These are phyloP conservation scores for Cyrtorhinus lividipennis DNA, from an alignment of 1,140 invertebrate genomes.

Conservation along the genomic window DNA sequence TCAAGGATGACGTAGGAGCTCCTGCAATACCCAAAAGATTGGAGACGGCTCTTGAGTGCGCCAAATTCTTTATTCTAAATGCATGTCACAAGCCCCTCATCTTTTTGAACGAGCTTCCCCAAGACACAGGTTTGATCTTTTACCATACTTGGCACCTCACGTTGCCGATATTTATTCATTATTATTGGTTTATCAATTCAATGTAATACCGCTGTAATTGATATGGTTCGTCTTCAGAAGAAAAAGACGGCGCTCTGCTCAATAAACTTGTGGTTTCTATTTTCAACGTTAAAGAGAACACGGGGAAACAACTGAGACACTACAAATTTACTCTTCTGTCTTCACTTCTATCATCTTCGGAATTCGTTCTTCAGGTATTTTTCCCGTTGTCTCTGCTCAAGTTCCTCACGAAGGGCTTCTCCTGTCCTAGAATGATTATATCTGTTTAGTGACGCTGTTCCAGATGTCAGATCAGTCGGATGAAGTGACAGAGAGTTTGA, in stretches of 20 bases:
- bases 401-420: too few species aligned
- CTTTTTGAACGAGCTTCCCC: slow-evolving; percentile 48
- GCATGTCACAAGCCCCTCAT: slow-evolving; percentile 48
- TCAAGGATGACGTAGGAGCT: background rate
- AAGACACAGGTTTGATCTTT: slow-evolving; percentile 46
- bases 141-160: too few species aligned
- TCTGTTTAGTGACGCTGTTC: too few species aligned
- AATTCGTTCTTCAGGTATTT: slow-evolving; percentile 52
- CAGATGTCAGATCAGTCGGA: slow-evolving; percentile 33
- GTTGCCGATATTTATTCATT: too few species aligned
- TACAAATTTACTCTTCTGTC: slow-evolving; percentile 63
- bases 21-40: slow-evolving; percentile 35
- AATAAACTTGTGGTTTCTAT: slow-evolving; percentile 29
- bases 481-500: slow-evolving; percentile 34
- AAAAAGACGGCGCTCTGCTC: too few species aligned
- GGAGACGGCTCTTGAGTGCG: slow-evolving; percentile 49
- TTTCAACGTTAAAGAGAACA: slow-evolving; percentile 49
- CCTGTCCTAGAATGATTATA: too few species aligned
- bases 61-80: slow-evolving; percentile 49
- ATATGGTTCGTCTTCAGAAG: too few species aligned
- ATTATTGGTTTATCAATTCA: too few species aligned
- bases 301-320: slow-evolving; percentile 58
- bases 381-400: too few species aligned
- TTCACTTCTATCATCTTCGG: slow-evolving; percentile 43
- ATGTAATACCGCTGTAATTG: too few species aligned